Conservation (phyloP, 1,140 invertebrate species). For the Protaetia brevitarsis region DNA sequence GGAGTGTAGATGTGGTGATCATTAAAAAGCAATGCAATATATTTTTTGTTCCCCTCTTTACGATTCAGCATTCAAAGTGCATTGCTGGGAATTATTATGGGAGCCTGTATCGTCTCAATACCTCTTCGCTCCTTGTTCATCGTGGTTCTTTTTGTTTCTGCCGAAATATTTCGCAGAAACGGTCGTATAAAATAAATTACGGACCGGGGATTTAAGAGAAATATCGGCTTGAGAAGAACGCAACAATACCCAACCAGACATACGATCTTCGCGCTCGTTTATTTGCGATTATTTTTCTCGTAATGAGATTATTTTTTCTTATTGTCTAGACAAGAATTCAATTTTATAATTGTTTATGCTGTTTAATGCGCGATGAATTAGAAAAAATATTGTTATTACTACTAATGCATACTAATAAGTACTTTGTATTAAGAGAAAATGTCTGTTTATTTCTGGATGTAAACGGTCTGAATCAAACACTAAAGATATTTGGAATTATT, state of each 20-base stretch:
- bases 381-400: too few species aligned
- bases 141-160: constrained; percentile 13
- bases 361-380: too few species aligned
- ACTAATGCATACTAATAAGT: too few species aligned
- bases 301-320: background rate
- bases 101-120: constrained; percentile 1
- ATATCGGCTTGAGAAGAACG: constrained; percentile 1
- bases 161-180: constrained; percentile 20
- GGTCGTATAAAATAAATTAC: constrained; percentile 19
- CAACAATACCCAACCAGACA: background rate
- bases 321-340: background rate
- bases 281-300: background rate
- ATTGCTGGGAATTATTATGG: constrained; percentile 20
- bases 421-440: too few species aligned
- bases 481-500: too few species aligned
- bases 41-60: constrained; percentile 19
- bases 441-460: too few species aligned
- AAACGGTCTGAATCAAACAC: too few species aligned
- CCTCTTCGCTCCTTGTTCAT: background rate
- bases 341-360: too few species aligned
- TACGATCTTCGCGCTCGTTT: background rate
- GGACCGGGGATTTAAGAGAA: background rate
- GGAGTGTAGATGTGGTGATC: constrained; percentile 12
- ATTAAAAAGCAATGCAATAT: constrained; percentile 22
- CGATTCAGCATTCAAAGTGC: constrained; percentile 22